Conservation (phyloP, 2,888 invertebrate genomes). For the Sarcophaga caerulescens region DNA sequence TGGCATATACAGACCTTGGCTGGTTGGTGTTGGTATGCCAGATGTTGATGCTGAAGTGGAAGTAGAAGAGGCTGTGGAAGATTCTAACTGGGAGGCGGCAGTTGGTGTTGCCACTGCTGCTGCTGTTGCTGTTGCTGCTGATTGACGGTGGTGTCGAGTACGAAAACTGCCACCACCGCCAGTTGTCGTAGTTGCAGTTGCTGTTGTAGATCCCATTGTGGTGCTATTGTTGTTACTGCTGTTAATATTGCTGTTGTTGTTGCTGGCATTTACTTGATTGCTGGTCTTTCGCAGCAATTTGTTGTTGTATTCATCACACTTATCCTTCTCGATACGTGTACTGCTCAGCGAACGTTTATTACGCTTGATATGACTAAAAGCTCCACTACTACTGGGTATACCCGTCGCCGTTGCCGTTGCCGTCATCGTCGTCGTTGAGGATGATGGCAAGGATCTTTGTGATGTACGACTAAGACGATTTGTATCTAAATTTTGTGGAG, state of each 20-base stretch:
- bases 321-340: slow-evolving; percentile 81
- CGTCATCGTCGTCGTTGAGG: neutral
- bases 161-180: slow-evolving; percentile 11
- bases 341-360: slow-evolving; percentile 81
- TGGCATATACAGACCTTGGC: slow-evolving; percentile 70
- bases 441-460: slow-evolving; percentile 61
- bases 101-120: neutral
- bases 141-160: slow-evolving; percentile 28
- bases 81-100: slow-evolving; percentile 67
- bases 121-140: neutral
- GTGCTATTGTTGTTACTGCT: neutral
- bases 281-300: slow-evolving; percentile 79
- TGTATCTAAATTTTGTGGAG: slow-evolving; percentile 74
- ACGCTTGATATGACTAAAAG: slow-evolving; percentile 74
- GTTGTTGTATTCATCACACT: slow-evolving; percentile 80
- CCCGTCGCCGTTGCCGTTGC: slow-evolving; percentile 31
- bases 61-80: slow-evolving; percentile 76
- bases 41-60: slow-evolving; percentile 75
- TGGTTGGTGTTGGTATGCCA: slow-evolving; percentile 77
- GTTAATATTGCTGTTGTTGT: slow-evolving; percentile 63
- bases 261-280: slow-evolving; percentile 59
- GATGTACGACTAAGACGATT: slow-evolving; percentile 74
- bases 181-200: slow-evolving; percentile 13
- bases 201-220: neutral
- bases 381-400: slow-evolving; percentile 63